Evolutionary conservation across 2,113 vertebrate genomes (phyloP).

Genomic region (Hippocampus barbouri): DNA sequence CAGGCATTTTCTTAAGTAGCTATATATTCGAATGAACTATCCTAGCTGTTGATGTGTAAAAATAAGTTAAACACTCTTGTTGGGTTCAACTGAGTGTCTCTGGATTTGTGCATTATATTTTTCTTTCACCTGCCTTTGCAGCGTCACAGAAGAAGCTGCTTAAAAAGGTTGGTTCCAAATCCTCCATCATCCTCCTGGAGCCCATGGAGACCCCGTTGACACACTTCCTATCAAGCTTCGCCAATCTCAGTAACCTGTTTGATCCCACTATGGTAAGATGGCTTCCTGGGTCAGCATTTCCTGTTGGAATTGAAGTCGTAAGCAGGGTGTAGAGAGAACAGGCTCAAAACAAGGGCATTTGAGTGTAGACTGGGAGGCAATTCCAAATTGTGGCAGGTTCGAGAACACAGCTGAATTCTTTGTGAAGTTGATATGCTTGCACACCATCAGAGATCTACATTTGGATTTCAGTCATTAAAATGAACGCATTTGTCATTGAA

Average conservation of each 20-base stretch:
- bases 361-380: neutral
- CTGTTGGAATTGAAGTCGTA: neutral
- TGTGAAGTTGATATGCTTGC: too few species aligned
- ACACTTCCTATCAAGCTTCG: constrained; percentile 77
- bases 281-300: neutral
- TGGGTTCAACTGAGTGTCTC: neutral
- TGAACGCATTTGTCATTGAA: too few species aligned
- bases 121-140: constrained; percentile 46
- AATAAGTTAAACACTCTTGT: neutral
- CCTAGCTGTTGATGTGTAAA: neutral
- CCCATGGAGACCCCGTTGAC: constrained; percentile 78
- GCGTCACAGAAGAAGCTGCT: constrained; percentile 74
- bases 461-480: too few species aligned
- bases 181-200: constrained; percentile 81
- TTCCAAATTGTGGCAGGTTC: neutral
- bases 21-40: neutral
- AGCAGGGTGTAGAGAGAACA: neutral
- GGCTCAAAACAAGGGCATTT: neutral
- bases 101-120: neutral
- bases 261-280: constrained; percentile 56
- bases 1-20: neutral
- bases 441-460: too few species aligned
- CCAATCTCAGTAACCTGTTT: constrained; percentile 72
- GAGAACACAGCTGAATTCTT: too few species aligned
- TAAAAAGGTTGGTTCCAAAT: constrained; percentile 66